Evolutionary conservation across 2,888 invertebrate genomes (phyloP).

Genomic region (Acanthosepion lycidas): DNA sequence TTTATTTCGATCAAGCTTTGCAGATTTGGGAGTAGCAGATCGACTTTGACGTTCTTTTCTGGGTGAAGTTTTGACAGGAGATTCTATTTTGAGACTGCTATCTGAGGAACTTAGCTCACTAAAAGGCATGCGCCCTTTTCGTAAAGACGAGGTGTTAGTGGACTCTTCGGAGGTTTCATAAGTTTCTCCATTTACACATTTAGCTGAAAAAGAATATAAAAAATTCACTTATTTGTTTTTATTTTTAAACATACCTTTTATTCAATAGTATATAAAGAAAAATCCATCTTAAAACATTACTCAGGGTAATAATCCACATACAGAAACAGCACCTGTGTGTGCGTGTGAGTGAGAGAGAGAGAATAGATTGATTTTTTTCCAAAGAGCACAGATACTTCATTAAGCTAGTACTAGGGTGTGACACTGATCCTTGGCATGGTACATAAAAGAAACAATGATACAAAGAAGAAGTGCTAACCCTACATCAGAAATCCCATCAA

Average conservation of each 20-base stretch:
- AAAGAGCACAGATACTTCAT: no score
- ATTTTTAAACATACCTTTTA: no score
- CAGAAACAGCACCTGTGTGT: no score
- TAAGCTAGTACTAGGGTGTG: no score
- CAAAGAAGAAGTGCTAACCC: no score
- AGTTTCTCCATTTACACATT: neutral
- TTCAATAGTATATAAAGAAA: neutral
- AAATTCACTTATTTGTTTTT: neutral
- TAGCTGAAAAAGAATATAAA: neutral
- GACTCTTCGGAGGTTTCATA: neutral
- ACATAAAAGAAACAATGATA: no score
- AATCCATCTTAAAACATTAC: no score
- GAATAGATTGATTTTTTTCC: no score
- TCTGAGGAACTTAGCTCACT: constrained; percentile 37
- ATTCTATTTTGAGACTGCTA: neutral
- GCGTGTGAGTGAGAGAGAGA: no score
- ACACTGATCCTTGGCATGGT: no score
- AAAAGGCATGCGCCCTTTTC: neutral
- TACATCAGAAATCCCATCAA: no score
- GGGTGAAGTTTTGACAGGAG: neutral
- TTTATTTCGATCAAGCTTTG: constrained; percentile 4
- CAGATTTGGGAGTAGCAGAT: constrained; percentile 24
- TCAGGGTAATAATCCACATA: no score
- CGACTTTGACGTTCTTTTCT: neutral
- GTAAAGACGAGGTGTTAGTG: neutral